Conservation (phyloP, 2,888 invertebrate species). For the Camponotus fellah region DNA sequence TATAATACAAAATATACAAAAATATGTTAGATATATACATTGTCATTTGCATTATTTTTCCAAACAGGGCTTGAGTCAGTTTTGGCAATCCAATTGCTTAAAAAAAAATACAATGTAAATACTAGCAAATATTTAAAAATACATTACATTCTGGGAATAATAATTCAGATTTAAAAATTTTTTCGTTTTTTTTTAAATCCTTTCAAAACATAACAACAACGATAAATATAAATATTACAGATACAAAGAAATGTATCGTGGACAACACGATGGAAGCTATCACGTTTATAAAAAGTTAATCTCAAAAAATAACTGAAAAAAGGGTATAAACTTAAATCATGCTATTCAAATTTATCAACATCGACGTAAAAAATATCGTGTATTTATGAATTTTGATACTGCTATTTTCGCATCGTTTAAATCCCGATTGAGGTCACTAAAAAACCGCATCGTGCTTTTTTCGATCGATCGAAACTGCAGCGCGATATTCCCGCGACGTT, state of each 20-base stretch:
- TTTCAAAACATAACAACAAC: background rate
- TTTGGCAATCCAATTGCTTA: background rate
- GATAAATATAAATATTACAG: background rate
- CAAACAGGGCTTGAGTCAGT: background rate
- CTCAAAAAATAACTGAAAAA: background rate
- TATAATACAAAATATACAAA: constrained; percentile 69
- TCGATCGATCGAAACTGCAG: constrained; percentile 10
- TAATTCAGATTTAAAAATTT: background rate
- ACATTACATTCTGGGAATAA: constrained; percentile 11
- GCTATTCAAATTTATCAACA: background rate
- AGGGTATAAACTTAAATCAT: background rate
- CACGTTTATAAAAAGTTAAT: background rate
- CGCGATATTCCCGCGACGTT: constrained; percentile 51
- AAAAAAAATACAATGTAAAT: constrained; percentile 17
- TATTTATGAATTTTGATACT: background rate
- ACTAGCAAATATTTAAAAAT: background rate
- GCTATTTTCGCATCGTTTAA: background rate
- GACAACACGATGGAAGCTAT: background rate
- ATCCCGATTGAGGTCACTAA: constrained; percentile 28
- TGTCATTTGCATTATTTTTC: background rate
- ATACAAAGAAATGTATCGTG: background rate
- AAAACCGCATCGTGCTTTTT: constrained; percentile 53
- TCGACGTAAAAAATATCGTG: background rate
- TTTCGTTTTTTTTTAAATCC: background rate
- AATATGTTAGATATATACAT: constrained; percentile 50